Evolutionary conservation across 2,113 vertebrate genomes (phyloP).

Genomic region (Pimephales promelas): DNA sequence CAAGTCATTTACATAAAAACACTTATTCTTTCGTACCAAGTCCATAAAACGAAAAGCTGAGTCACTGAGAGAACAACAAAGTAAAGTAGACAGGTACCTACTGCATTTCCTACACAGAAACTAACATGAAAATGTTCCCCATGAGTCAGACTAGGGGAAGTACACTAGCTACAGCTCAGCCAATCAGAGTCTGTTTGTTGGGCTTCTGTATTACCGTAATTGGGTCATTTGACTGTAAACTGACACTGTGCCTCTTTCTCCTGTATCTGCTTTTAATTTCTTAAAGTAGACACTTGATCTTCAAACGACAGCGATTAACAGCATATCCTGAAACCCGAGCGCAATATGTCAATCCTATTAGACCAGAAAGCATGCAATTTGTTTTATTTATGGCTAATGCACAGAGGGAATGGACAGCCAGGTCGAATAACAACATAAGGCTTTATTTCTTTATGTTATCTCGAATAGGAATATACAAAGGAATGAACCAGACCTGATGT

Average conservation of each 20-base stretch:
- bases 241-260: constrained; percentile 44
- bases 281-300: constrained; percentile 64
- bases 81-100: constrained; percentile 1
- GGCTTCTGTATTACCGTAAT: constrained; percentile 53
- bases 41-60: not conserved
- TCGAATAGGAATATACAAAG: not conserved
- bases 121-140: constrained; percentile 34
- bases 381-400: constrained; percentile 53
- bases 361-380: constrained; percentile 53
- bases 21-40: not conserved
- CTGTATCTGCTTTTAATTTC: constrained; percentile 63
- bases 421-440: constrained; percentile 31
- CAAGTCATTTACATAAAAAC: constrained; percentile 1
- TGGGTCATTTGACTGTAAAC: constrained; percentile 52
- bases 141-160: constrained; percentile 44
- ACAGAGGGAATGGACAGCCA: constrained; percentile 32
- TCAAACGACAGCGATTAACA: constrained; percentile 53
- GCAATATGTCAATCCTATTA: constrained; percentile 54
- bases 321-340: constrained; percentile 63
- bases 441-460: constrained; percentile 6
- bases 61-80: not conserved
- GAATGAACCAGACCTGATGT: constrained; percentile 7
- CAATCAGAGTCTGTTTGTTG: constrained; percentile 39
- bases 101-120: not conserved
- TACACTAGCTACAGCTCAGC: constrained; percentile 36